Evolutionary conservation across 2,113 vertebrate genomes (phyloP).

Genomic region (Athene noctua): DNA sequence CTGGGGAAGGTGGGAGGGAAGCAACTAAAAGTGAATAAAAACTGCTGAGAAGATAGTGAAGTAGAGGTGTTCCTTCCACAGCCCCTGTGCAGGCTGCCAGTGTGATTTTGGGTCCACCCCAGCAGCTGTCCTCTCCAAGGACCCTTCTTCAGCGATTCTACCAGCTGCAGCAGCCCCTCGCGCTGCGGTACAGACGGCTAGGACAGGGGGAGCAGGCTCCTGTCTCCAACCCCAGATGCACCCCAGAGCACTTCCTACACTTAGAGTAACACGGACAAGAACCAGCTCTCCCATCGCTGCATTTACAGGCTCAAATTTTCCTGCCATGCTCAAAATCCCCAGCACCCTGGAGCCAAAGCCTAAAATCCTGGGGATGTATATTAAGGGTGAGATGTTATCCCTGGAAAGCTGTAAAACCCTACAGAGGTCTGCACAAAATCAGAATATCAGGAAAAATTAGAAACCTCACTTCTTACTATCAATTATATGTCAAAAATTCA

Average conservation of each 20-base stretch:
- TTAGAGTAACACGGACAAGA: neutral
- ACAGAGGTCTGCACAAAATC: neutral
- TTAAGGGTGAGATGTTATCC: neutral
- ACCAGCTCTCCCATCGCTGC: accelerated
- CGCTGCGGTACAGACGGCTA: neutral
- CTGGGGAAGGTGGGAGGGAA: neutral
- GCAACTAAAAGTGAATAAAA: conserved; percentile 21
- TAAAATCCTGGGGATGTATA: neutral
- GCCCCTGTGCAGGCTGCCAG: neutral
- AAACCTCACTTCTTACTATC: neutral
- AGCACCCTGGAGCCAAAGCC: neutral
- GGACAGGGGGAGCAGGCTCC: neutral
- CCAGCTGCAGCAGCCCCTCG: neutral
- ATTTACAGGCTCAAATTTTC: neutral
- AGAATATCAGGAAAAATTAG: neutral
- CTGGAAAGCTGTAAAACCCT: neutral
- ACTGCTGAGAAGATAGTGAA: neutral
- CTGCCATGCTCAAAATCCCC: neutral
- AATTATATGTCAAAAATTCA: neutral
- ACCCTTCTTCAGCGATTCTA: neutral
- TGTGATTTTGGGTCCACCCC: neutral
- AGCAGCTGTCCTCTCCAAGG: neutral
- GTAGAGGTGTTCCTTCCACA: neutral
- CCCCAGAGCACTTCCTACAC: neutral
- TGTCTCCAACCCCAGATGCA: neutral